A percentile compares a stretch with the other conserved stretches of the same genome.
These are phyloP conservation scores for Cephus cinctus DNA, from an alignment of 1,140 invertebrate genomes.

Conservation along the genomic window DNA sequence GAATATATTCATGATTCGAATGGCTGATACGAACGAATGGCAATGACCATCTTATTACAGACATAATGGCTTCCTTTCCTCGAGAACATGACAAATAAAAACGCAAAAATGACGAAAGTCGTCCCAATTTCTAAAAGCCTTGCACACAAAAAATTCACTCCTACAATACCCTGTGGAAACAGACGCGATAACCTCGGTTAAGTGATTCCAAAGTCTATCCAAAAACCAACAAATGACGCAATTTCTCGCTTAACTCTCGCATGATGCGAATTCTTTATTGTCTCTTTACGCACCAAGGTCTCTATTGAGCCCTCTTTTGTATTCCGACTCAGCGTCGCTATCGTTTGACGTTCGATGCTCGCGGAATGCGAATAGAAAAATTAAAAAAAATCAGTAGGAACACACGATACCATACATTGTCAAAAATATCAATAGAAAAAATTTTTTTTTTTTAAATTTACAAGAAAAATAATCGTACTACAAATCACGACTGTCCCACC, in stretches of 20 bases:
- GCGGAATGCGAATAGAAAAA: neutral
- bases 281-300: conserved; percentile 26
- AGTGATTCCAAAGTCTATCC: neutral
- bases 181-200: neutral
- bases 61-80: too few relatives aligned
- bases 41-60: too few relatives aligned
- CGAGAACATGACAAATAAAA: too few relatives aligned
- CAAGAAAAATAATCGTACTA: neutral
- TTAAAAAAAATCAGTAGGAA: too few relatives aligned
- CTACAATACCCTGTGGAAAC: too few relatives aligned
- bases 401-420: too few relatives aligned
- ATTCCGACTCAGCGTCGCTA: conserved; percentile 20
- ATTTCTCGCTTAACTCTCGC: conserved; percentile 11
- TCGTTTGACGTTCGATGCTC: conserved; percentile 10
- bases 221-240: conserved; percentile 9
- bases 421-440: neutral
- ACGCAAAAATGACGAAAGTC: too few relatives aligned
- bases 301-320: conserved; percentile 24
- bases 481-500: neutral
- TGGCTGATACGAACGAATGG: too few relatives aligned
- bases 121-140: too few relatives aligned
- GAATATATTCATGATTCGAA: too few relatives aligned
- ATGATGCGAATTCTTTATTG: conserved; percentile 27
- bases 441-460: neutral
- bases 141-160: too few relatives aligned